Conservation (phyloP, 92 coral and sea anemone species). For the Porites lobata region DNA sequence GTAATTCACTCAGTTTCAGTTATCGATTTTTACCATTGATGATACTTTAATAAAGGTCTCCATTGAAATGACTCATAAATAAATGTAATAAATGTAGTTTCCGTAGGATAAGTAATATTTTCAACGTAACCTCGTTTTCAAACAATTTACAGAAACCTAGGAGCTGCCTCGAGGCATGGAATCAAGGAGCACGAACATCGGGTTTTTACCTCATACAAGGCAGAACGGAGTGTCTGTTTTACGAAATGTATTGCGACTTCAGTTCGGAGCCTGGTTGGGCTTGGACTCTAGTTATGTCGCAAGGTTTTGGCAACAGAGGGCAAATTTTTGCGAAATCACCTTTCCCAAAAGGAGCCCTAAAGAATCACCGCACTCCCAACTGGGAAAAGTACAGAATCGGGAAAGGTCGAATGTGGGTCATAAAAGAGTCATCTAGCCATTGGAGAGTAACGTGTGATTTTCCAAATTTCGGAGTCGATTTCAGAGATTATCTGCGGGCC, state of each 20-base stretch:
- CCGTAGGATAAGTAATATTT: too few species aligned
- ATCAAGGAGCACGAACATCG: conserved; percentile 20
- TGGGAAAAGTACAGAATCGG: conserved; percentile 41
- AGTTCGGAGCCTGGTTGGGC: conserved; percentile 35
- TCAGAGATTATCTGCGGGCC: conserved; percentile 36
- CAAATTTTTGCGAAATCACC: background rate
- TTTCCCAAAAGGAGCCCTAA: background rate
- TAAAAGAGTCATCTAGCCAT: conserved; percentile 29
- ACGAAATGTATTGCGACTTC: conserved; percentile 39
- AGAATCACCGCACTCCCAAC: conserved; percentile 14
- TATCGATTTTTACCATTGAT: too few species aligned
- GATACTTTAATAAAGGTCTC: too few species aligned
- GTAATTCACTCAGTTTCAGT: too few species aligned
- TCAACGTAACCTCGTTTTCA: background rate
- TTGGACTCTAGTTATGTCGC: conserved; percentile 40
- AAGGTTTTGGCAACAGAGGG: background rate
- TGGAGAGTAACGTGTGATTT: conserved; percentile 61
- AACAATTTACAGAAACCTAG: conserved; percentile 15
- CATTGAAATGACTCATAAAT: too few species aligned
- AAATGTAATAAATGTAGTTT: too few species aligned
- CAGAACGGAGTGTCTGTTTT: conserved; percentile 15
- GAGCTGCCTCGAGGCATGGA: conserved; percentile 24
- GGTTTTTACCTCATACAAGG: conserved; percentile 21
- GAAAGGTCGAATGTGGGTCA: conserved; percentile 1
- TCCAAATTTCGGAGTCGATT: conserved; percentile 29